Evolutionary conservation across 2,888 invertebrate species (phyloP), one percentile per base, ranked within the genome.

Genomic region (Tortricodes alternella): DNA sequence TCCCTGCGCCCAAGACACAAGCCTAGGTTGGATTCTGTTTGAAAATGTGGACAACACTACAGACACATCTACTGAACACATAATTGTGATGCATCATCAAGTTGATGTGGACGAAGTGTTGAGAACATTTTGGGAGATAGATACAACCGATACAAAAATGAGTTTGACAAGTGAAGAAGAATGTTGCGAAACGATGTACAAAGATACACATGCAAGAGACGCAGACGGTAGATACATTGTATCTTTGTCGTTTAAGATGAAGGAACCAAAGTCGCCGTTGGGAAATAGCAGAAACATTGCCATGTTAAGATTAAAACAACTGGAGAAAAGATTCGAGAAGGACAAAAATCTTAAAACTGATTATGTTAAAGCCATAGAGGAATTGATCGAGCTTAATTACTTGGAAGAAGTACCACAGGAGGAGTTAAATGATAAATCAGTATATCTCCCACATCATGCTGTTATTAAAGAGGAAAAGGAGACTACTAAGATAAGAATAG

Each of bases 121-220:
- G 35, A 46, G 8, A 5, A 13, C 21, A 61, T n/a, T 66, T 63
- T 53, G 67, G 64, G 15, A 51, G 55, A 6, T 34, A 59, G 43
- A 13, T 53, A 11, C 53, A 32, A 13, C 46, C 21, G 41, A 23
- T 9, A 38, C 15, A 16, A 46, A 21, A 18, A 37, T 13, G n/a
- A 15, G 9, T 16, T 11, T n/a, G 2, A 34, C 21, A 9, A 21
- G 11, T 3, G 55, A 41, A 21, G 41, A 34, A 37, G 29, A 23
- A 49, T 13, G 19, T 3, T 56, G 55, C 27, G 48, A 48, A 27
- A 18, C 0, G 2, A 37, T 38, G 1, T 37, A 48, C 11, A 6
- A 37, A n/a, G 18, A 24, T 0, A 48, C 48, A 4, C 6, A 15
- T 11, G 11, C 16, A 2, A 48, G 48, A 48, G 11, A 15, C 2